A percentile compares a stretch with the other conserved stretches of the same genome.
Conservation (phyloP, 2,888 invertebrate genomes). For the Athalia cordata region DNA sequence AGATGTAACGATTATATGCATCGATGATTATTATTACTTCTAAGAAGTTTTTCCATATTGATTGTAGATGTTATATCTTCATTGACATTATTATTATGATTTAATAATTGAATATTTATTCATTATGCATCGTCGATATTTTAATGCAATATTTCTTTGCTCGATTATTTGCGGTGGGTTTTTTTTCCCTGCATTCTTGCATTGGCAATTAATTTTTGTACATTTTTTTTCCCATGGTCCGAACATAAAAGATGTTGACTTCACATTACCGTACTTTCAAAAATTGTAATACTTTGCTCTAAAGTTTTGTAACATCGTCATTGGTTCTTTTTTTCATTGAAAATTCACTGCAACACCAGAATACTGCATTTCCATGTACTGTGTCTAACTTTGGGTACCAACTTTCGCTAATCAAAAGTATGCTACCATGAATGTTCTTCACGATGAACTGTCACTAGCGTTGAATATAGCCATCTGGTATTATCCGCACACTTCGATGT, state of each 20-base stretch:
- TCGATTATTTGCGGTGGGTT: neutral
- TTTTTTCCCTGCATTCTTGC: no score
- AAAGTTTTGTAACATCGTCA: constrained; percentile 4
- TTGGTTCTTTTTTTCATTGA: neutral
- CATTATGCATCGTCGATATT: constrained; percentile 35
- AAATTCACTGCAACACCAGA: no score
- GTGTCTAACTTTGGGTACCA: neutral
- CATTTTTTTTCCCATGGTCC: neutral
- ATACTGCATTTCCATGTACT: neutral
- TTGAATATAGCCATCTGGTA: neutral
- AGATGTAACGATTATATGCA: constrained; percentile 34
- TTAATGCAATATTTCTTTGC: constrained; percentile 40
- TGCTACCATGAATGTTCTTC: neutral
- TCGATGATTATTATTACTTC: constrained; percentile 54
- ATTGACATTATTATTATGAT: constrained; percentile 17
- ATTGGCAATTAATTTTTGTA: neutral
- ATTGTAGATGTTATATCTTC: constrained; percentile 45
- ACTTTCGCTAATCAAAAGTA: neutral
- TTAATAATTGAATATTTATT: constrained; percentile 30
- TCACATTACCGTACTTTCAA: constrained; percentile 39
- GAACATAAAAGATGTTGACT: neutral
- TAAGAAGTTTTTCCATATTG: constrained; percentile 44
- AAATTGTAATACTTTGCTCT: neutral
- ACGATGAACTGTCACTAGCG: neutral
- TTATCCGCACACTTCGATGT: neutral